Conservation (phyloP, 2,113 vertebrate species). For the Columba janthina region DNA sequence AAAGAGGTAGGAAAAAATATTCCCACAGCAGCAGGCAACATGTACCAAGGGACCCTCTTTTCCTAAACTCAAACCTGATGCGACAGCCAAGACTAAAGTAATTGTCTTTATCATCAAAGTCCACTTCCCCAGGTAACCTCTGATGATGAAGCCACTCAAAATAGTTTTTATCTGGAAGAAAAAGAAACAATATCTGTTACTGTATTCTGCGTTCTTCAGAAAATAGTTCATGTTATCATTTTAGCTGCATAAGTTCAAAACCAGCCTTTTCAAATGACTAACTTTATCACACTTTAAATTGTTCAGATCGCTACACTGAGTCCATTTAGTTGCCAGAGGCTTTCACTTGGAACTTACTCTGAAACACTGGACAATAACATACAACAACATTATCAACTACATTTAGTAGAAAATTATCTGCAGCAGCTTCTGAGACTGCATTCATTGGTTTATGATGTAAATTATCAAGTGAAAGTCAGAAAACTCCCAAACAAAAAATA, state of each 20-base stretch:
- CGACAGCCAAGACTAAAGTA: conserved; percentile 96
- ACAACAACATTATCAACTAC: not conserved
- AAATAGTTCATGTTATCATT: not conserved
- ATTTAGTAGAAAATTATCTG: not conserved
- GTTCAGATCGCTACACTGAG: not conserved
- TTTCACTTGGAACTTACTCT: not conserved
- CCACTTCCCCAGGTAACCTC: conserved; percentile 98
- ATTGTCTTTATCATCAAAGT: conserved; percentile 98
- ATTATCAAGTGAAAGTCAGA: not conserved
- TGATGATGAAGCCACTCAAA: conserved; percentile 97
- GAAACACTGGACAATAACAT: not conserved
- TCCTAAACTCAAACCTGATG: conserved; percentile 96
- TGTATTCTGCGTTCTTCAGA: not conserved
- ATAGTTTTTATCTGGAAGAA: conserved; percentile 95
- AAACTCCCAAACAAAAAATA: not conserved
- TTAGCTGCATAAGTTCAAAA: not conserved
- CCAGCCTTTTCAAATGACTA: not conserved
- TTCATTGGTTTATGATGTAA: not conserved
- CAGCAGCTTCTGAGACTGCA: not conserved
- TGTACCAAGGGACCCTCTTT: conserved; percentile 98
- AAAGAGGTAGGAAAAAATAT: conserved; percentile 99
- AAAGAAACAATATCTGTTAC: not conserved
- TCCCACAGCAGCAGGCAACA: conserved; percentile 98
- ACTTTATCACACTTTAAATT: not conserved
- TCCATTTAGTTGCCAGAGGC: not conserved